Evolutionary conservation across 2,797 vertebrate species (phyloP).

Genomic region (Sphenopsis melanotis): DNA sequence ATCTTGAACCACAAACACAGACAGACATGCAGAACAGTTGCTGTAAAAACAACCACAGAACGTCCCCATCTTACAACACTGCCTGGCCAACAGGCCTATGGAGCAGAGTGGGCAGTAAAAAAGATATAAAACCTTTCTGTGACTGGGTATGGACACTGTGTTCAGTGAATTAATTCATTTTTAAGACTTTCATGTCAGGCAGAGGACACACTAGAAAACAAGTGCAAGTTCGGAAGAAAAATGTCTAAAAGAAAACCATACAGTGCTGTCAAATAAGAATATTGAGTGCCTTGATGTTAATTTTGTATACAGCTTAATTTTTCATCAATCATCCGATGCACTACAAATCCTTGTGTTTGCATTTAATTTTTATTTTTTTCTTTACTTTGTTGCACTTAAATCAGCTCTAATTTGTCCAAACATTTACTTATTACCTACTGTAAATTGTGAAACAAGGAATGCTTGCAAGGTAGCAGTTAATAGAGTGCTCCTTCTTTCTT

Average conservation of each 20-base stretch:
- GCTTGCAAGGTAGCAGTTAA: background rate
- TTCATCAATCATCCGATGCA: background rate
- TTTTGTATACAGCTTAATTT: background rate
- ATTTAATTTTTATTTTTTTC: background rate
- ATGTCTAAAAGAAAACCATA: background rate
- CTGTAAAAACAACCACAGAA: background rate
- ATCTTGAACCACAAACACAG: fast-evolving
- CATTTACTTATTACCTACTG: background rate
- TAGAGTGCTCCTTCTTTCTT: background rate
- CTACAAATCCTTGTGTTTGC: background rate
- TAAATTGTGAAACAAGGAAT: background rate
- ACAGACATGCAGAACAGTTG: fast-evolving
- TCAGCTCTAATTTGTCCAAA: slow-evolving; percentile 1
- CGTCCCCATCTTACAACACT: background rate
- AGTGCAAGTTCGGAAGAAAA: background rate
- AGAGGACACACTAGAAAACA: background rate
- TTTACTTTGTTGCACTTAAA: background rate
- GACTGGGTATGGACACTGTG: background rate
- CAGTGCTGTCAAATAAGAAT: background rate
- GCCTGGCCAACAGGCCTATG: background rate
- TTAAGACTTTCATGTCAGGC: background rate
- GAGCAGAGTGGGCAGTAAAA: background rate
- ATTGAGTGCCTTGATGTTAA: background rate
- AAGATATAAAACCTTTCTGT: background rate
- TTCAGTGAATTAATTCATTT: background rate